phyloP scores from a whole-genome alignment of 2,888 invertebrate species.

The Andrena flavipes region DNA sequence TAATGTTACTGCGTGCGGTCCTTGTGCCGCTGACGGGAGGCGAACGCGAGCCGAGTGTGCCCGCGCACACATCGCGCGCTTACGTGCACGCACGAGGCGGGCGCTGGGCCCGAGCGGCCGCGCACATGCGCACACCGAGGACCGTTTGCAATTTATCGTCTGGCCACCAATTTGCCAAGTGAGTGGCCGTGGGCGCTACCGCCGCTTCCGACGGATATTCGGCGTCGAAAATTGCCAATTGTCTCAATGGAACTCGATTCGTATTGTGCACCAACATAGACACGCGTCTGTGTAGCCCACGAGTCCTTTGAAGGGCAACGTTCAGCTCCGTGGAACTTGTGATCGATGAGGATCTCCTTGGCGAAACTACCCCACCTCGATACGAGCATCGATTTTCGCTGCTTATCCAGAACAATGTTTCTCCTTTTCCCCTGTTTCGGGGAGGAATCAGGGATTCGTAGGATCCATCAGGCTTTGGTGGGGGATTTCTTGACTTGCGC shows the following conservation, averaged over 20 bases:
- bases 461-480: not conserved
- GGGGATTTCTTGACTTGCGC: too few species aligned
- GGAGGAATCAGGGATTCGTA: not conserved
- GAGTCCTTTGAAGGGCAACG: conserved; percentile 60
- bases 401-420: not conserved
- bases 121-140: conserved; percentile 42
- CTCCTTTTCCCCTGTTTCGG: not conserved
- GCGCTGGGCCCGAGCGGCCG: conserved; percentile 15
- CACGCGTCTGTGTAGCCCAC: conserved; percentile 34
- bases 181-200: conserved; percentile 79
- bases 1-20: conserved; percentile 83
- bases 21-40: conserved; percentile 72
- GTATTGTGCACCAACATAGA: conserved; percentile 73
- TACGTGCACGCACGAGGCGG: conserved; percentile 22
- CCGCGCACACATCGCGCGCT: conserved; percentile 39
- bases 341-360: not conserved
- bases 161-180: conserved; percentile 81
- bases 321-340: conserved; percentile 23
- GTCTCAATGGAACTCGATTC: conserved; percentile 82
- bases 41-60: conserved; percentile 35
- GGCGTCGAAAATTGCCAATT: conserved; percentile 84
- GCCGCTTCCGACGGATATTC: conserved; percentile 82
- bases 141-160: conserved; percentile 82
- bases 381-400: not conserved
- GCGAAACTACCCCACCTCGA: not conserved